phyloP scores from a whole-genome alignment of 2,113 vertebrate species.

The Ammodytes marinus region DNA sequence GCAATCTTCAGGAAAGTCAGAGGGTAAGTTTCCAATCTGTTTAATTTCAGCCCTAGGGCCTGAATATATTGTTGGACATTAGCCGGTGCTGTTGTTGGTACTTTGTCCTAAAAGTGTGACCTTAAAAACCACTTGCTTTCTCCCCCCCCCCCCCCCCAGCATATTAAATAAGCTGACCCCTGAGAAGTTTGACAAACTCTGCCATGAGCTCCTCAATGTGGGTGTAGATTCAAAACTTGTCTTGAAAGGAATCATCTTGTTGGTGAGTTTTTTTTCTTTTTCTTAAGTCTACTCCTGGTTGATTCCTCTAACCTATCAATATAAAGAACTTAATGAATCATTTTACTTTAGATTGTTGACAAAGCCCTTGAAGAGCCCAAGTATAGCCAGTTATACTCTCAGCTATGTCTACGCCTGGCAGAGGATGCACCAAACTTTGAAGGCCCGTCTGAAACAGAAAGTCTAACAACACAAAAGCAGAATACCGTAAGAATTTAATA shows the following conservation, averaged over 20 bases:
- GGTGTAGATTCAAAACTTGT: conserved; percentile 99
- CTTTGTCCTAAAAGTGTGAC: neutral
- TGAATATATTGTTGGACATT: neutral
- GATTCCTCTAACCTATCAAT: neutral
- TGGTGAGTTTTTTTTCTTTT: conserved; percentile 86
- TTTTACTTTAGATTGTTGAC: conserved; percentile 93
- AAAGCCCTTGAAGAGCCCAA: conserved; percentile 99
- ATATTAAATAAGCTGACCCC: conserved; percentile 99
- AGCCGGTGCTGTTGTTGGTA: neutral
- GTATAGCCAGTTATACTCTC: conserved; percentile 99
- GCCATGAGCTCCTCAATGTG: conserved; percentile 99
- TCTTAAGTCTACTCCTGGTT: neutral
- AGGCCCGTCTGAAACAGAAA: conserved; percentile 91
- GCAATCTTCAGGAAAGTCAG: conserved; percentile 99
- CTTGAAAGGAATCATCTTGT: conserved; percentile 99
- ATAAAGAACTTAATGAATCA: neutral
- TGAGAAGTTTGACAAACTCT: conserved; percentile 99
- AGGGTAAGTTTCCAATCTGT: conserved; percentile 85
- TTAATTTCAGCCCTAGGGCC: neutral
- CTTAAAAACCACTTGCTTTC: neutral
- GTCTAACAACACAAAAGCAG: conserved; percentile 94
- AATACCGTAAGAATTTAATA: conserved; percentile 89
- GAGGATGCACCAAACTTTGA: conserved; percentile 99
- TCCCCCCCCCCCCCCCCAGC: conserved; percentile 80
- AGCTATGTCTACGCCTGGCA: conserved; percentile 99